These are phyloP conservation scores for Chiroxiphia lanceolata DNA, from an alignment of 2,797 vertebrate genomes.

Conservation along the genomic window DNA sequence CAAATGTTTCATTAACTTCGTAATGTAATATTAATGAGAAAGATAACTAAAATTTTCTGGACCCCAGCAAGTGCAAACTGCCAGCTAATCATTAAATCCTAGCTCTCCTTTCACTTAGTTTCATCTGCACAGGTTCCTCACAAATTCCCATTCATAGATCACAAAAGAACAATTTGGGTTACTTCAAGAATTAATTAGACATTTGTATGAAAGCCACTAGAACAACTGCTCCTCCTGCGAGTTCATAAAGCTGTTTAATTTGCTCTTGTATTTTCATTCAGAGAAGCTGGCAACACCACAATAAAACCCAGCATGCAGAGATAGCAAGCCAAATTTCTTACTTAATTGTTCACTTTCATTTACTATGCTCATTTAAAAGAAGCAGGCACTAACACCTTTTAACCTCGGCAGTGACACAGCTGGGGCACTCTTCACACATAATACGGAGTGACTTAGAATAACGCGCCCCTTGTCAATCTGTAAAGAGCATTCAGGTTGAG, in stretches of 20 bases:
- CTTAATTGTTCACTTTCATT: constrained; percentile 75
- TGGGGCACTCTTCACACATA: constrained; percentile 67
- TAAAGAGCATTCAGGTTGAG: constrained; percentile 53
- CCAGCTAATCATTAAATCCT: constrained; percentile 72
- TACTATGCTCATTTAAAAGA: constrained; percentile 71
- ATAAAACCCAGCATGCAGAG: constrained; percentile 70
- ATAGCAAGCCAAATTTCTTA: constrained; percentile 72
- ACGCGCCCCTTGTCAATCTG: constrained; percentile 59
- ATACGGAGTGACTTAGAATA: constrained; percentile 56
- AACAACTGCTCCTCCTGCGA: constrained; percentile 79
- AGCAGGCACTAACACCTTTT: constrained; percentile 67
- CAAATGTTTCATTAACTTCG: constrained; percentile 81
- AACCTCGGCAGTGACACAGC: constrained; percentile 71
- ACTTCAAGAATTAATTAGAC: constrained; percentile 80
- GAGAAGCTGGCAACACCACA: constrained; percentile 72
- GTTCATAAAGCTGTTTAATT: constrained; percentile 80
- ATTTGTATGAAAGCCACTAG: constrained; percentile 77
- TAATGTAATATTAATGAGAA: constrained; percentile 83
- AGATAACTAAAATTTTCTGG: constrained; percentile 72
- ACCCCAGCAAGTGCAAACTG: constrained; percentile 61
- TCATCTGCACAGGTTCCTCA: constrained; percentile 70
- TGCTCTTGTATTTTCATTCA: constrained; percentile 76
- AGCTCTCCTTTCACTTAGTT: constrained; percentile 57
- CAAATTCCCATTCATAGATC: constrained; percentile 74
- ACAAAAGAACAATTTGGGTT: constrained; percentile 80